These are phyloP conservation scores for Dufourea novaeangliae DNA, from an alignment of 1,140 invertebrate genomes.

Conservation along the genomic window DNA sequence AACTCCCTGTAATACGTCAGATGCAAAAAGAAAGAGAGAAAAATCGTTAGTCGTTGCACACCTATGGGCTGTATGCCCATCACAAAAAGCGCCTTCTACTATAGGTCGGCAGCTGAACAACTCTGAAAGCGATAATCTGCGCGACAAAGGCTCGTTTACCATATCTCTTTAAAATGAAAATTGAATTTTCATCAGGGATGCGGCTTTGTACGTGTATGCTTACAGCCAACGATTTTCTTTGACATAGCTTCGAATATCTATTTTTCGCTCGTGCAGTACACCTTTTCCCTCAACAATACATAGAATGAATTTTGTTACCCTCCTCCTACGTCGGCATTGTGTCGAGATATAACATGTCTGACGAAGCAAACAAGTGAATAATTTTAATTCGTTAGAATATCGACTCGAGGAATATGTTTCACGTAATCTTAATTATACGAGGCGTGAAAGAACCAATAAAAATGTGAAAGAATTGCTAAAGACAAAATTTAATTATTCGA, in stretches of 20 bases:
- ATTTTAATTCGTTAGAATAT: background rate
- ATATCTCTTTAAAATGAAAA: constrained; percentile 63
- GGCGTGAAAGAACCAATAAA: no score
- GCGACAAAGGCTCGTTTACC: constrained; percentile 65
- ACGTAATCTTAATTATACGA: no score
- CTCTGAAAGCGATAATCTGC: constrained; percentile 63
- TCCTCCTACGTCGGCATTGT: background rate
- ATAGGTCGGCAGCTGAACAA: constrained; percentile 49
- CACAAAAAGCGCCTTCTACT: constrained; percentile 36
- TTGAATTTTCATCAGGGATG: constrained; percentile 54
- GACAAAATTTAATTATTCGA: no score
- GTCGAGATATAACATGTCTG: background rate
- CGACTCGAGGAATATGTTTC: no score
- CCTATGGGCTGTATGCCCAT: constrained; percentile 5
- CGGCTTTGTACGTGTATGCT: constrained; percentile 6
- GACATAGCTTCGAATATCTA: background rate
- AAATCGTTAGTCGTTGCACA: constrained; percentile 30
- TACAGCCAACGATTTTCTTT: constrained; percentile 20
- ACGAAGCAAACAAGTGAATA: background rate
- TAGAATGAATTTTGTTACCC: background rate
- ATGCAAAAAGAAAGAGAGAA: background rate
- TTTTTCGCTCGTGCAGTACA: background rate
- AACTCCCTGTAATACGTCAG: background rate
- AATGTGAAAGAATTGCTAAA: no score
- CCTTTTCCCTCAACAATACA: background rate